Evolutionary conservation across 2,113 vertebrate species (phyloP), one percentile per base, ranked within the genome.

Genomic region (Chaenogobius annularis): DNA sequence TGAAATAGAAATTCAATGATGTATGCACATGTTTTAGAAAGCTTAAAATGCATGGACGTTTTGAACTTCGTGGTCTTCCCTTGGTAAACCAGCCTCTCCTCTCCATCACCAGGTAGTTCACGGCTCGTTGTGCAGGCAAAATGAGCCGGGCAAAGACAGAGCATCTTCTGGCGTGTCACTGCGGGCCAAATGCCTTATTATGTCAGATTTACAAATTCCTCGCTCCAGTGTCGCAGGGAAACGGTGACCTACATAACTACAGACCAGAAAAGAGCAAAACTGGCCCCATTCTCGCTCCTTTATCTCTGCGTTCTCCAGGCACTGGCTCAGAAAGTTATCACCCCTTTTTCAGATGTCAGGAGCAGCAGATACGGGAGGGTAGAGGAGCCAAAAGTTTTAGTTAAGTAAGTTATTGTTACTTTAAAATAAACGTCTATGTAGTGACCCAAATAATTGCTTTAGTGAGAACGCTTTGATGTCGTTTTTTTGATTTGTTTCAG

Each of bases 231-330:
- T 92, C 92, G 86, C 61, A 85, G 77, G 72, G 61, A 77, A 94
- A 91, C 89, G 93, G 92, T 94, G 94, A 95, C 95, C 95, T 95
- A 95, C 91, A 95, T 96, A 96, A 96, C 94, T 93, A 92, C 88
- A 89, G 93, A 93, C 92, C 94, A 93, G 91, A 73, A 79, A 93
- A 68, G 75, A 77, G 67, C 77, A 88, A 78, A 92, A 93, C 88
- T 93, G 89, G 88, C 95, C 94, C 85, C 92, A 88, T 95, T 96
- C 94, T 94, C 82, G 77, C 80, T 78, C 71, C 70, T 84, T 87
- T 88, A 82, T 87, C 85, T 85, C 79, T 68, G 80, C 78, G 85
- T 83, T 66, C 81, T 80, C 77, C 85, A 73, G 79, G 87, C 80
- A 93, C 92, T 58, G 22, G 87, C 80, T 78, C 66, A 75, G 85